A percentile compares a stretch with the other conserved stretches of the same genome.
Evolutionary conservation across 2,888 invertebrate genomes (phyloP).

Genomic region (Drosophila mayaguana): DNA sequence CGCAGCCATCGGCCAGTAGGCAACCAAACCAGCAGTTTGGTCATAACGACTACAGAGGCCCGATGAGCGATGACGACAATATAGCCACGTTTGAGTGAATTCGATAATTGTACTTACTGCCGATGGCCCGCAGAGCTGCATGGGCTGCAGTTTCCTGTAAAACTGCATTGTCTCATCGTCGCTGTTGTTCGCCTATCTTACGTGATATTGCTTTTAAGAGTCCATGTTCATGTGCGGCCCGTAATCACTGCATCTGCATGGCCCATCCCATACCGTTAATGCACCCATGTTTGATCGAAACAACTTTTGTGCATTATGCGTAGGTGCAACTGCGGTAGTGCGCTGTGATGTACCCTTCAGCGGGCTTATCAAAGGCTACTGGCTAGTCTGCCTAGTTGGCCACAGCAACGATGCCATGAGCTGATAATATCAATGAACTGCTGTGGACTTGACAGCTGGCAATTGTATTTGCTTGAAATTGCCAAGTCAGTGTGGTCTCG

Average conservation of each 20-base stretch:
- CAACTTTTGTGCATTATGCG: conserved; percentile 63
- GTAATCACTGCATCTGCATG: conserved; percentile 20
- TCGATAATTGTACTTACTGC: conserved; percentile 68
- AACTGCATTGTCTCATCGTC: conserved; percentile 12
- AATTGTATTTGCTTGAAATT: conserved; percentile 32
- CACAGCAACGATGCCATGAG: neutral
- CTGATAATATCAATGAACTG: conserved; percentile 18
- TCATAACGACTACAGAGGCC: conserved; percentile 47
- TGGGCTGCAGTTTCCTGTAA: conserved; percentile 24
- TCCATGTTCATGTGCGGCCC: conserved; percentile 35
- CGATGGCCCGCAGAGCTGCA: conserved; percentile 6
- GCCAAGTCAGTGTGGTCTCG: conserved; percentile 20
- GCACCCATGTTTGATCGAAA: conserved; percentile 31
- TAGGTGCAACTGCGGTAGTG: neutral
- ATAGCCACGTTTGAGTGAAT: conserved; percentile 68
- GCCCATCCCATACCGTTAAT: neutral
- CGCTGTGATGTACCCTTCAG: conserved; percentile 7
- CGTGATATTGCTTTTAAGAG: conserved; percentile 56
- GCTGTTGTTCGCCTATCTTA: conserved; percentile 17
- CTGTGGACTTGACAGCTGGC: conserved; percentile 36
- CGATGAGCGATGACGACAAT: conserved; percentile 48
- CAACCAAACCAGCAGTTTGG: conserved; percentile 36
- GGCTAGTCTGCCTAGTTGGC: too few species aligned
- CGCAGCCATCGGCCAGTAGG: conserved; percentile 37
- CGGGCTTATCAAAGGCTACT: conserved; percentile 10